Conservation (phyloP, 2,113 vertebrate genomes). For the Geococcyx californianus region DNA sequence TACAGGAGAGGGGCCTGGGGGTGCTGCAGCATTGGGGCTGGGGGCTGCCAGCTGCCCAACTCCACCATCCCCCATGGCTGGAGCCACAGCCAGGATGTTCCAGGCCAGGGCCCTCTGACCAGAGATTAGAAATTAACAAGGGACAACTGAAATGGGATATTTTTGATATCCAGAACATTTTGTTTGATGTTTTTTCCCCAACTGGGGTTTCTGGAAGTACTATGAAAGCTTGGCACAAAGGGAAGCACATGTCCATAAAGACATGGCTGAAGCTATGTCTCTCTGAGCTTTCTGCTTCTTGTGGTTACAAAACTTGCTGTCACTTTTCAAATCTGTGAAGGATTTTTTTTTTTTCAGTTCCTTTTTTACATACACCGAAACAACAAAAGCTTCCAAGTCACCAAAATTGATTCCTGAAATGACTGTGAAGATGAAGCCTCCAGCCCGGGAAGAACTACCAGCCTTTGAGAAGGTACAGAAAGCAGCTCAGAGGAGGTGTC, state of each 20-base stretch:
- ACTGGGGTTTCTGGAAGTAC: background rate
- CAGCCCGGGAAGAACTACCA: background rate
- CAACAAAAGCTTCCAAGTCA: background rate
- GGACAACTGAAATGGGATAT: accelerated
- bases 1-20: background rate
- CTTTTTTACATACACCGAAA: background rate
- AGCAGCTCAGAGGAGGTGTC: background rate
- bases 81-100: accelerated
- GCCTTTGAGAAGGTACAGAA: background rate
- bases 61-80: accelerated
- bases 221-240: background rate
- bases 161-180: background rate
- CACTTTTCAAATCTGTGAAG: background rate
- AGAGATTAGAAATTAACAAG: background rate
- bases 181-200: background rate
- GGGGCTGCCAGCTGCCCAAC: background rate
- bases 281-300: background rate
- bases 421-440: background rate
- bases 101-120: background rate
- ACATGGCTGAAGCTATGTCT: background rate
- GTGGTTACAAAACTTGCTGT: background rate
- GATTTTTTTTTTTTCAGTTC: background rate
- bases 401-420: background rate
- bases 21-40: background rate
- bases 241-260: background rate